A percentile compares a stretch with the other conserved stretches of the same genome.
phyloP scores from a whole-genome alignment of 2,888 invertebrate genomes.

The Drosophila parthenogenetica region DNA sequence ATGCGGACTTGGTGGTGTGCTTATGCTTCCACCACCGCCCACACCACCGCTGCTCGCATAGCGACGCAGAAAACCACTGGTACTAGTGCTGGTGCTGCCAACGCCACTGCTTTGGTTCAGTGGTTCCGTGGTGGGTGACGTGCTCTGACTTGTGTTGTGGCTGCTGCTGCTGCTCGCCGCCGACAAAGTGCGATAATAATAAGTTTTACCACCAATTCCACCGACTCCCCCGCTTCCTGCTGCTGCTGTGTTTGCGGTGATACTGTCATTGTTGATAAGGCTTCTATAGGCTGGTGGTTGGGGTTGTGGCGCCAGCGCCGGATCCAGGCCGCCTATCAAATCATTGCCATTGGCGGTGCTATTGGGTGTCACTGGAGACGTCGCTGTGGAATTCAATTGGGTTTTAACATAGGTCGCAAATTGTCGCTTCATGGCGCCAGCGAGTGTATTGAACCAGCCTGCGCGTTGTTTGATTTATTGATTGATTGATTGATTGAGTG shows the following conservation, averaged over 20 bases:
- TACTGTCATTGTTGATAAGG: conserved; percentile 53
- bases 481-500: conserved; percentile 11
- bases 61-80: conserved; percentile 62
- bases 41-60: conserved; percentile 67
- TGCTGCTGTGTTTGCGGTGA: conserved; percentile 14
- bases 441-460: conserved; percentile 89
- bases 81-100: conserved; percentile 12
- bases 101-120: conserved; percentile 30
- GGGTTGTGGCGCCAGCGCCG: conserved; percentile 42
- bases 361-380: conserved; percentile 42
- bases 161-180: conserved; percentile 79
- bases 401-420: conserved; percentile 94
- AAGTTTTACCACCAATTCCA: conserved; percentile 49
- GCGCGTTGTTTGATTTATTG: conserved; percentile 25
- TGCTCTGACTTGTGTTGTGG: conserved; percentile 75
- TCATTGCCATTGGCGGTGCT: conserved; percentile 27
- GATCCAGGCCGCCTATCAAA: conserved; percentile 26
- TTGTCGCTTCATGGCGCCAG: conserved; percentile 91
- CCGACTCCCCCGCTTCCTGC: conserved; percentile 19
- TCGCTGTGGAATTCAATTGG: conserved; percentile 86
- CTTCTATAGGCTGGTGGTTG: conserved; percentile 62
- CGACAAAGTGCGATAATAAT: conserved; percentile 80
- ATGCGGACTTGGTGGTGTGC: conserved; percentile 79
- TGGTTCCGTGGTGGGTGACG: conserved; percentile 79
- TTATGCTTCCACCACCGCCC: conserved; percentile 46